phyloP scores from a whole-genome alignment of 37 sponge, comb jelly and placozoan genomes.

The Geodia barretti region DNA sequence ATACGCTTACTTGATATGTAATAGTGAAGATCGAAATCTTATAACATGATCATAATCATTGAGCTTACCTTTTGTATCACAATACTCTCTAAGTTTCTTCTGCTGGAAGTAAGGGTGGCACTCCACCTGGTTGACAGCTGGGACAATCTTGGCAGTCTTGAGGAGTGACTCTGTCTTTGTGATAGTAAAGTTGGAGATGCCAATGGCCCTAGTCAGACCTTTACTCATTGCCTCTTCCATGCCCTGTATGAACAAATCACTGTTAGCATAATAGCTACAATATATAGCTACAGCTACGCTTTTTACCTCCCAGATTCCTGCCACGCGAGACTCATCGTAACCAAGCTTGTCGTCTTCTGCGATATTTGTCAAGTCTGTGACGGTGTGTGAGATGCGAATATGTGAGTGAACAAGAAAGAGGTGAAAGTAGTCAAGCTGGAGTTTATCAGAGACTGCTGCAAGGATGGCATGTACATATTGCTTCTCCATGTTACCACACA shows the following conservation, averaged over 20 bases:
- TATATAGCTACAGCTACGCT: too few relatives aligned
- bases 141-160: slow-evolving; percentile 79
- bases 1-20: slow-evolving; percentile 74
- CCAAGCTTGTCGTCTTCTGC: slow-evolving; percentile 57
- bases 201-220: slow-evolving; percentile 72
- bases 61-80: slow-evolving; percentile 66
- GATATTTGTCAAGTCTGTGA: too few relatives aligned
- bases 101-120: slow-evolving; percentile 88
- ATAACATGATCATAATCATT: too few relatives aligned
- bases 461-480: neutral
- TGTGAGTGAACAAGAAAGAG: slow-evolving; percentile 87
- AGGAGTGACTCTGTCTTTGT: slow-evolving; percentile 70
- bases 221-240: slow-evolving; percentile 69
- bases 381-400: slow-evolving; percentile 14
- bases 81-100: slow-evolving; percentile 73
- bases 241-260: slow-evolving; percentile 44
- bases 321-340: slow-evolving; percentile 32
- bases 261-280: too few relatives aligned
- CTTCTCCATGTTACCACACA: too few relatives aligned
- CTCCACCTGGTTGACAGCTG: slow-evolving; percentile 93
- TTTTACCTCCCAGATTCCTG: slow-evolving; percentile 53
- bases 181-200: slow-evolving; percentile 90
- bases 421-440: slow-evolving; percentile 88
- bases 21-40: too few relatives aligned
- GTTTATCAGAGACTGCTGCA: slow-evolving; percentile 28